Percentiles rank a stretch among this genome's conserved stretches.
phyloP scores from a whole-genome alignment of 2,888 invertebrate genomes.

The Teinopalpus imperialis region DNA sequence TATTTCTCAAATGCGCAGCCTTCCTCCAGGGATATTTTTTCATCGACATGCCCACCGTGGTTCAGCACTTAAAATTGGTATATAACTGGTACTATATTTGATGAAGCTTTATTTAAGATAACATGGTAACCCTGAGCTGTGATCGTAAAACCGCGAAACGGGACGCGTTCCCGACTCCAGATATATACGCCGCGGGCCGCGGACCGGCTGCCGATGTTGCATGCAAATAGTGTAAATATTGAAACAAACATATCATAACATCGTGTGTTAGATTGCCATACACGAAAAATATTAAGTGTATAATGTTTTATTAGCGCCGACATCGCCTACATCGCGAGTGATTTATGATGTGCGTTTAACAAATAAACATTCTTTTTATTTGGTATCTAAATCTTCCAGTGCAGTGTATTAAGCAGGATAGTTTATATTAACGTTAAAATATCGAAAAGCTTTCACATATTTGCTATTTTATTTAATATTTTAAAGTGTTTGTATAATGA shows the following conservation, averaged over 20 bases:
- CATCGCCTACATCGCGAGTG: not conserved
- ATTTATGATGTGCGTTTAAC: slow-evolving; percentile 1
- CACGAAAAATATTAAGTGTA: slow-evolving; percentile 27
- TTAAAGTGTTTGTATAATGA: too few species aligned
- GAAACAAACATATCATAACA: slow-evolving; percentile 32
- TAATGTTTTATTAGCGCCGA: slow-evolving; percentile 26
- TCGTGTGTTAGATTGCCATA: slow-evolving; percentile 27
- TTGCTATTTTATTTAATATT: too few species aligned
- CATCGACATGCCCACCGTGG: too few species aligned
- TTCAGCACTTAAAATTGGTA: too few species aligned
- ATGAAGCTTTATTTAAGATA: not conserved
- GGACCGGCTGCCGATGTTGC: not conserved
- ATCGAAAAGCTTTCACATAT: too few species aligned
- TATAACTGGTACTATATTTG: too few species aligned
- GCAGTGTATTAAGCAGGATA: not conserved
- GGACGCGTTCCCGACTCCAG: slow-evolving; percentile 15
- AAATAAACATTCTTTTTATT: not conserved
- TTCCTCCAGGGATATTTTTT: too few species aligned
- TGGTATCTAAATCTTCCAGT: not conserved
- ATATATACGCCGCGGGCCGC: slow-evolving; percentile 17
- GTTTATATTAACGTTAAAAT: too few species aligned
- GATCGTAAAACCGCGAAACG: slow-evolving; percentile 19
- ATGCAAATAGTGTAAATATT: slow-evolving; percentile 16
- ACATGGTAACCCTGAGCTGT: slow-evolving; percentile 17
- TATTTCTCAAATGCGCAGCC: too few species aligned